Base-by-base conservation (phyloP, 2,113 vertebrate genomes). In the Zeus faber region DNA sequence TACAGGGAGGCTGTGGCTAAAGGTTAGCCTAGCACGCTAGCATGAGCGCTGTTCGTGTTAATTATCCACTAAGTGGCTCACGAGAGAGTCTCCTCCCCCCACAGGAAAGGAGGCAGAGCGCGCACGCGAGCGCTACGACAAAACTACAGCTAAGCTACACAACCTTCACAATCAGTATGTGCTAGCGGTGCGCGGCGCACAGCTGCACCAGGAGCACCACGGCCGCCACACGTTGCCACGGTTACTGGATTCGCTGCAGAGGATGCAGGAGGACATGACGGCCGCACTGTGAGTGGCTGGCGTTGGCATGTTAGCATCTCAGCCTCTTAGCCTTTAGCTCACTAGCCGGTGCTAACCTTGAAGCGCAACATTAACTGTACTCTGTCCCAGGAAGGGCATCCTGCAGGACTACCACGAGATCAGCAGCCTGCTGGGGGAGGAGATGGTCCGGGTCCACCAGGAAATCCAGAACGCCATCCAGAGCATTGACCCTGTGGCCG, bases 221-320 rank as follows among this genome's bases (percentile, higher is more conserved):
- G 91, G 89, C 78, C 49, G 85, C 64, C 61, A 89, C 75, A 0
- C 93, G 0, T 80, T 96, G 47, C 97, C 97, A 1, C 82, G 92
- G 2, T 89, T 99, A 47, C 89, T 99, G 9, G 96, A 99, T 55
- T 94, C 94, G 0, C 80, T 99, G 49, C 96, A 99, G 73, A 94
- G 91, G 81, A 98, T 98, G 95, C 93, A 99, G 83, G 95, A 99
- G 88, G 97, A 99, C 84, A 98, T 98, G 96, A 93, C 95, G 63
- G 90, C 88, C 72, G 89, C 91, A 6, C 77, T 95, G 93, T 95
- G 89, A 92, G 91, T 53, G 4, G 14, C 9, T n/a, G n/a, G n/a
- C n/a, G n/a, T n/a, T n/a, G n/a, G n/a, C n/a, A n/a, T n/a, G n/a
- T n/a, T n/a, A n/a, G n/a, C n/a, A n/a, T n/a, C n/a, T n/a, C n/a